Conservation (phyloP, 2,797 vertebrate genomes). For the Mus caroli region DNA sequence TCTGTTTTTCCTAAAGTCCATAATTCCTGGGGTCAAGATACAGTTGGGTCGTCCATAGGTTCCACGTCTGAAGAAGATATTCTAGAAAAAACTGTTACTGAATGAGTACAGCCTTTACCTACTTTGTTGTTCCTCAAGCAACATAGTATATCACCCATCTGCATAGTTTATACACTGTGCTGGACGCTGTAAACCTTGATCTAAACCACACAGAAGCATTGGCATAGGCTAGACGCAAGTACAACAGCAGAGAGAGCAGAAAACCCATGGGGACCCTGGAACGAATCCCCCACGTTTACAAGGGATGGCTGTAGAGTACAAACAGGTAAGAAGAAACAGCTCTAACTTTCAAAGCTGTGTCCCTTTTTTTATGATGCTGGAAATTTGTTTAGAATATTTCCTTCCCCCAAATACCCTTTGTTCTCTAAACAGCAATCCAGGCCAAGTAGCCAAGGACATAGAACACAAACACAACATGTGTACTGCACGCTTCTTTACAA, state of each 20-base stretch:
- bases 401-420: not conserved
- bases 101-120: not conserved
- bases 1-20: not conserved
- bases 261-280: not conserved
- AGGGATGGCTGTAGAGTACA: not conserved
- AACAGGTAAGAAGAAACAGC: slow-evolving; percentile 13
- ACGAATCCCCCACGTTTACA: not conserved
- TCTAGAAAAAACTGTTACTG: not conserved
- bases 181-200: not conserved
- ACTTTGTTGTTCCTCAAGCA: not conserved
- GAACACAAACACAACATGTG: not conserved
- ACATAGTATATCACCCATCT: not conserved
- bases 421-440: not conserved
- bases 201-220: not conserved
- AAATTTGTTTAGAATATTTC: slow-evolving; percentile 29
- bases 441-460: not conserved
- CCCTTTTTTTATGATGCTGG: not conserved
- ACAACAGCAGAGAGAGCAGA: not conserved
- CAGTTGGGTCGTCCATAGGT: not conserved
- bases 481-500: not conserved
- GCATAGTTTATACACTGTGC: not conserved
- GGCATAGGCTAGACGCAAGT: not conserved
- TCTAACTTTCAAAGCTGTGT: slow-evolving; percentile 45
- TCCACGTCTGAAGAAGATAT: not conserved
- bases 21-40: not conserved